Base-by-base conservation (phyloP, 2,797 vertebrate genomes). In the Champsocephalus gunnari region DNA sequence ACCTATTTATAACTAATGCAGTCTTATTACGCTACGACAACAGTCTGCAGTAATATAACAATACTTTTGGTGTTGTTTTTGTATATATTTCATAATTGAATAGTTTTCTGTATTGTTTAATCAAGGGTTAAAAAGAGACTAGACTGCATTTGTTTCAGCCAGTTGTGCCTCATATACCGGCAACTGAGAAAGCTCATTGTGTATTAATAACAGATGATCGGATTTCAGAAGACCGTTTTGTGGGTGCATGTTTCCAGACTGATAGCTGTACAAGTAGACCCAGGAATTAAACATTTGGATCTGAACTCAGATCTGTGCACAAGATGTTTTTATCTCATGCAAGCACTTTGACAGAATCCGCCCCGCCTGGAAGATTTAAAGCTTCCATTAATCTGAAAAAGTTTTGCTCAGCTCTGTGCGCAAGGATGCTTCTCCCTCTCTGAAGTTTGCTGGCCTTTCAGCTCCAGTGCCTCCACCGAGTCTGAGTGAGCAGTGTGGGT, bases 291-390 rank as follows among this genome's bases (percentile, higher is more conserved):
- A 75, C 28, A 19, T 58, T 73, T 41, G 24, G 24, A 24, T 24
- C 24, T 24, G 24, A 24, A 11, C 51, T 80, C 70, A 57, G 9
- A 71, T 70, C 44, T 55, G 43, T 53, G 45, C n/a, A 54, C 17
- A 58, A 61, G 19, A 71, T 34, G 16, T 61, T 77, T 38, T 66
- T 34, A 59, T 71, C 71, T 76, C 64, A 17, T 8, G 8, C 50
- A 17, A 28, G 44, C 50, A 56, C 69, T 54, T 47, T 21, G 59
- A 68, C 17, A 58, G 48, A 73, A 75, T 38, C n/a, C 12, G 43
- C 67, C 69, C 34, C 3, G 45, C 45, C 73, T 49, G 48, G 47
- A 77, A 64, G 67, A 80, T 74, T 71, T 58, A 69, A 66, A 79
- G 28, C 21, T 45, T 12, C 41, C 28, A 63, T 57, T 66, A 70